Conservation (phyloP, 2,888 invertebrate species). For the Drosophila crucigera region DNA sequence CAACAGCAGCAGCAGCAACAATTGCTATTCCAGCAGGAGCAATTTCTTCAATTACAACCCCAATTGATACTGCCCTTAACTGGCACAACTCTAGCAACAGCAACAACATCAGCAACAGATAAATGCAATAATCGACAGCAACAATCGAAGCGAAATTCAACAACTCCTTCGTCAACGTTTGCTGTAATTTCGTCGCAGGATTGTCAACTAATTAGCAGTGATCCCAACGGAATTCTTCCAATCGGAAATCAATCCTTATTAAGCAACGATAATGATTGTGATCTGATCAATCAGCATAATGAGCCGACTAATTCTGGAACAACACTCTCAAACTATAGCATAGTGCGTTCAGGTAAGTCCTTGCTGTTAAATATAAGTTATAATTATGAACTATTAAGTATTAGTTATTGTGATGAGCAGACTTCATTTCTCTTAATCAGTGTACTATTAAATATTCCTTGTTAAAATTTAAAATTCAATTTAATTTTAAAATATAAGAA, state of each 20-base stretch:
- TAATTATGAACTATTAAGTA: background rate
- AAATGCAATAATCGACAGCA: background rate
- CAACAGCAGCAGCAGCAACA: slow-evolving; percentile 59
- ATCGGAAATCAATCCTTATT: slow-evolving; percentile 25
- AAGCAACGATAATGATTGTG: slow-evolving; percentile 35
- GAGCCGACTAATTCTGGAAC: background rate
- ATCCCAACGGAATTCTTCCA: background rate
- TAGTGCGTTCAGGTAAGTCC: background rate
- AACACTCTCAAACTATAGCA: background rate
- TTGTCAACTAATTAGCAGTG: slow-evolving; percentile 21
- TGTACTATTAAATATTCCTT: background rate
- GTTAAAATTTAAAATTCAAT: background rate
- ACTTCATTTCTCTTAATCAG: background rate
- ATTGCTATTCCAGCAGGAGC: slow-evolving; percentile 59
- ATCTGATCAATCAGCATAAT: slow-evolving; percentile 5
- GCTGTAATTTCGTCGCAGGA: slow-evolving; percentile 13
- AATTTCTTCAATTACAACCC: slow-evolving; percentile 46
- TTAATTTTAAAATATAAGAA: background rate
- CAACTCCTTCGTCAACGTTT: slow-evolving; percentile 12
- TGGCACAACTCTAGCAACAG: slow-evolving; percentile 6
- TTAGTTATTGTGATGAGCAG: background rate
- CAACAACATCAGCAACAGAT: slow-evolving; percentile 1
- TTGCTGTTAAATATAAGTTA: background rate
- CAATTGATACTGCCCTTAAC: slow-evolving; percentile 30
- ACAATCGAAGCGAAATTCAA: slow-evolving; percentile 21